Base-by-base conservation (phyloP, 2,797 vertebrate genomes). In the Onychomys leucogaster region DNA sequence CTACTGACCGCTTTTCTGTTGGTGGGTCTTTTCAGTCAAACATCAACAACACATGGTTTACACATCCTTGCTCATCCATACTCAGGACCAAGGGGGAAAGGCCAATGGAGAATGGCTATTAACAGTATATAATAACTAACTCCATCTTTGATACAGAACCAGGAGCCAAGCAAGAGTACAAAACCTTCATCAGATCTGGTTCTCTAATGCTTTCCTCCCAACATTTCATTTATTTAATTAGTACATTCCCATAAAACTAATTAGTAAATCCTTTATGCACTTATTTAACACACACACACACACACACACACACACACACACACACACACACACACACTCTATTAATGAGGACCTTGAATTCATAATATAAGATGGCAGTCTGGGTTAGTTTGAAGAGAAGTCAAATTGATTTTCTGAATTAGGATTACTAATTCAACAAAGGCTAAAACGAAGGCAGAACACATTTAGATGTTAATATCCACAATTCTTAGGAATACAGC, bases 341-440 rank as follows among this genome's bases (percentile, higher is more conserved):
- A 43, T 83, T 49, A 67, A 49, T 85, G 32, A 67, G 34, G 32
- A 49, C 32, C 32, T 85, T 49, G 25, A 65, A 49, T 73, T 75
- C 37, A 89, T 59, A 73, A 43, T 88, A 21, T 23, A 76, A 88
- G 37, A 76, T 16, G 27, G 77, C 82, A 93, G 61, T 89, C 29
- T 55, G 43, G 46, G 63, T 97, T 86, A 94, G 71, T 89, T 59
- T n/a, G 14, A 95, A 92, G 95, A 96, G 75, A 93, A 77, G 91
- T 76, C 91, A 93, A 93, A 90, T 90, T 73, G 71, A 90, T 87
- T 96, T 96, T 96, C 90, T 88, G 41, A 96, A 88, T 73, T 59
- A 95, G 83, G 80, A 91, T 97, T 95, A 96, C 84, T 90, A 94
- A 93, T 41, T 96, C 92, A 94, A 94, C 89, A 95, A 88, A 96